Base-by-base conservation (phyloP, 2,797 vertebrate genomes). In the Fundulus diaphanus region DNA sequence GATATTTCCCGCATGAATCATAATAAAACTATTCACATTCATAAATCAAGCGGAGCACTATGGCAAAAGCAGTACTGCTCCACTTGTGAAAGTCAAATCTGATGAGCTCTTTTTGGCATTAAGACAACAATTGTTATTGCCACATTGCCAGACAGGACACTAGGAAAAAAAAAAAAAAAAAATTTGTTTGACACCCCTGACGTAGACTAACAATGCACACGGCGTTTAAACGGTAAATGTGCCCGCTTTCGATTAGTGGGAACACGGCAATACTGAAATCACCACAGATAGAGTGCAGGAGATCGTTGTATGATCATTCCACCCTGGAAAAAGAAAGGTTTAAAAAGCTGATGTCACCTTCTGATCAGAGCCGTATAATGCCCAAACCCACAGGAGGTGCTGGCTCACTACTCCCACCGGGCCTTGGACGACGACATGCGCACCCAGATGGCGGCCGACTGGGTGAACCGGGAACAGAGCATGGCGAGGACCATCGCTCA, bases 341-440 rank as follows among this genome's bases (percentile, higher is more conserved):
- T 16, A 61, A 37, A 13, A 5, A 40, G 5, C n/a, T 42, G 0
- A 27, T 66, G 9, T 15, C 27, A 56, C 27, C n/a, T 5, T 66
- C 11, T 27, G n/a, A 15, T 15, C 2, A 13, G 9, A n/a, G 22
- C 40, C 2, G 24, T 59, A 24, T 54, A 63, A 2, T 54, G 12
- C 0, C 18, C 56, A 6, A 68, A 54, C 66, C 20, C 79, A 27
- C 89, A 99, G 98, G 98, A 99, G 77, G 98, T 99, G 72, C 92
- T 99, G 93, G 97, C 98, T 87, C 98, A 99, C 94, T 99, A 99
- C 79, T 99, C 98, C 7, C 97, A 99, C 93, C 97, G 98, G 1
- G 97, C 98, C 0, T 94, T 99, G 90, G 98, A 99, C 0, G 98
- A 99, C 0, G 98, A 99, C 86, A 99, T 99, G 93, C 93, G 98